These are phyloP conservation scores for Tetragnatha versicolor DNA, from an alignment of 1,140 invertebrate genomes.

Conservation along the genomic window DNA sequence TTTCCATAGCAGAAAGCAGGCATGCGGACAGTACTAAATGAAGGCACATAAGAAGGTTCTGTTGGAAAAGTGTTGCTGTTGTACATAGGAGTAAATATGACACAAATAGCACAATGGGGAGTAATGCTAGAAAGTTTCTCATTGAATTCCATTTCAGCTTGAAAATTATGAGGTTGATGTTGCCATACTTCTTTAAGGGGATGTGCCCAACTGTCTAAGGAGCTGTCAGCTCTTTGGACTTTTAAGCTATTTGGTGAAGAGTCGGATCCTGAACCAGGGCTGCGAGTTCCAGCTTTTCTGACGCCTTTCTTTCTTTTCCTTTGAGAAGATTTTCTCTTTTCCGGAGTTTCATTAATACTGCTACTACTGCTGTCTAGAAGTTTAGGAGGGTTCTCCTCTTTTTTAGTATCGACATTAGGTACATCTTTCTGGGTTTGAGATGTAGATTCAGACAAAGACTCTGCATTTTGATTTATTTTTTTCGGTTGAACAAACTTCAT, in stretches of 20 bases:
- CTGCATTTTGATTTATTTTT: neutral
- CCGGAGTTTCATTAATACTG: neutral
- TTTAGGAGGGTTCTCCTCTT: neutral
- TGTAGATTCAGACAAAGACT: neutral
- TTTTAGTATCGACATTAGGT: neutral
- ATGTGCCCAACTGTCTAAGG: constrained; percentile 59
- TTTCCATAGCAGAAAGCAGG: constrained; percentile 33
- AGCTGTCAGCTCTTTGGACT: constrained; percentile 29
- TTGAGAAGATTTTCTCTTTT: neutral
- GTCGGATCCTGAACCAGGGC: neutral
- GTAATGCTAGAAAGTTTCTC: constrained; percentile 57
- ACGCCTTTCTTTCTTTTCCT: neutral
- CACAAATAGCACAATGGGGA: constrained; percentile 65
- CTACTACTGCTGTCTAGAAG: neutral
- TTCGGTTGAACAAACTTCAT: constrained; percentile 28
- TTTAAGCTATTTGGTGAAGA: constrained; percentile 2
- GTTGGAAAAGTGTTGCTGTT: constrained; percentile 56
- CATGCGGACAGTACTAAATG: constrained; percentile 28
- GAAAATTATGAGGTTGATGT: constrained; percentile 60
- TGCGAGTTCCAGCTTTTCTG: neutral
- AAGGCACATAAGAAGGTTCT: constrained; percentile 30
- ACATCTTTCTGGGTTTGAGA: neutral
- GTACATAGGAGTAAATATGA: constrained; percentile 62
- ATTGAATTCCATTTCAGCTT: constrained; percentile 63
- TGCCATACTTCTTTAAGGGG: constrained; percentile 62